Conservation (phyloP, 2,888 invertebrate genomes). For the Lithophane semibrunnea region DNA sequence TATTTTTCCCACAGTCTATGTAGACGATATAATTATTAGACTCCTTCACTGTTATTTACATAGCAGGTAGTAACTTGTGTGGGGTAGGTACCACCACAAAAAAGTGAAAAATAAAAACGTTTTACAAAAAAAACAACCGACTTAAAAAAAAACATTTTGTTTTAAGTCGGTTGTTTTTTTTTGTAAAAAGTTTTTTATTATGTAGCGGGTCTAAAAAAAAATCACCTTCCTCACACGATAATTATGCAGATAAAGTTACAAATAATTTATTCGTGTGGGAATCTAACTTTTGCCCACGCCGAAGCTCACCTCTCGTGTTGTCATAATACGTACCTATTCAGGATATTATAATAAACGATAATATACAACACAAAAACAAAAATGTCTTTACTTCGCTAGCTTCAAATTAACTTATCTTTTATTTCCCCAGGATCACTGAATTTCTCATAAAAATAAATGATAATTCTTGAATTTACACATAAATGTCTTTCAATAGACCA, state of each 20-base stretch:
- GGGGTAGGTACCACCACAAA: too few relatives aligned
- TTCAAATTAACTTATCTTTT: neutral
- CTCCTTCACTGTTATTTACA: too few relatives aligned
- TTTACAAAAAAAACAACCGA: too few relatives aligned
- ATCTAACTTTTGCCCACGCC: neutral
- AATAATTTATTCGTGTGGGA: neutral
- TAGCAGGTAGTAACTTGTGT: too few relatives aligned
- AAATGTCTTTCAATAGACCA: neutral
- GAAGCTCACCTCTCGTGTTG: neutral
- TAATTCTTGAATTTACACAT: neutral
- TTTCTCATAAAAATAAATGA: slow-evolving; percentile 7
- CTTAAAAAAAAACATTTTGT: too few relatives aligned
- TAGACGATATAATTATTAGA: too few relatives aligned
- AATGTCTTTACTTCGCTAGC: neutral
- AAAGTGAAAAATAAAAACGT: too few relatives aligned
- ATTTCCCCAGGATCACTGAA: neutral
- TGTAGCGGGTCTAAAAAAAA: neutral
- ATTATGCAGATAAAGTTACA: neutral
- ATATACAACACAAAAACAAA: too few relatives aligned
- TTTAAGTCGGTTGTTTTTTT: too few relatives aligned
- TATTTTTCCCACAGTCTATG: too few relatives aligned
- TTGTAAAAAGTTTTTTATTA: too few relatives aligned
- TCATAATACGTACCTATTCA: neutral
- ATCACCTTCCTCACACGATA: neutral
- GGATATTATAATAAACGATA: too few relatives aligned